phyloP scores from a whole-genome alignment of 2,113 vertebrate species.

The Arizona elegans region DNA sequence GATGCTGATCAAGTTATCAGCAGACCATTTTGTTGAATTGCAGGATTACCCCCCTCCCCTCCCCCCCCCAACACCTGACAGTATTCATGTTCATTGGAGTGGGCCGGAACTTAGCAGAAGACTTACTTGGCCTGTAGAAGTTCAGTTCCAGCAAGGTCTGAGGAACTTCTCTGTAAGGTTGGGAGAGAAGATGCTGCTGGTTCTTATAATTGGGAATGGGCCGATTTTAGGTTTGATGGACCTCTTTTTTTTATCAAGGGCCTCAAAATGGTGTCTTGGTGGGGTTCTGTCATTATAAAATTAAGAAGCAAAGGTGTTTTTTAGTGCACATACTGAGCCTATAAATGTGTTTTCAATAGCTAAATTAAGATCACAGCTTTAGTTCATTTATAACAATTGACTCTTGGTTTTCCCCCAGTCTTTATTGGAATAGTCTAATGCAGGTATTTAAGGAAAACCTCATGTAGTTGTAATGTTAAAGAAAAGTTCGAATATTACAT shows the following conservation, averaged over 20 bases:
- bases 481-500: background rate
- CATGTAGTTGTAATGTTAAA: background rate
- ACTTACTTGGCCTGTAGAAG: background rate
- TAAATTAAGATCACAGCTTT: background rate
- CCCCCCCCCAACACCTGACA: background rate
- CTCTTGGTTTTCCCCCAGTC: background rate
- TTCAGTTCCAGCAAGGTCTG: background rate
- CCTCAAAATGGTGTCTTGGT: background rate
- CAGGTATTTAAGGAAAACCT: background rate
- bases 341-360: background rate
- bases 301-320: background rate
- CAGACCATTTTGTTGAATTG: background rate
- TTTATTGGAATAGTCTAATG: background rate
- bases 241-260: background rate
- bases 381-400: background rate
- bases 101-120: background rate
- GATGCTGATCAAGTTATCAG: background rate
- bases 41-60: background rate
- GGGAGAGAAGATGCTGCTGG: background rate
- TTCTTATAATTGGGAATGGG: background rate
- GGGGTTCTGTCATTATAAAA: background rate
- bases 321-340: background rate
- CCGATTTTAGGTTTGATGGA: background rate
- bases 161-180: background rate
- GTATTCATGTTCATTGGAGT: background rate